phyloP scores from a whole-genome alignment of 2,113 vertebrate species.

The Acrocephalus kingi region DNA sequence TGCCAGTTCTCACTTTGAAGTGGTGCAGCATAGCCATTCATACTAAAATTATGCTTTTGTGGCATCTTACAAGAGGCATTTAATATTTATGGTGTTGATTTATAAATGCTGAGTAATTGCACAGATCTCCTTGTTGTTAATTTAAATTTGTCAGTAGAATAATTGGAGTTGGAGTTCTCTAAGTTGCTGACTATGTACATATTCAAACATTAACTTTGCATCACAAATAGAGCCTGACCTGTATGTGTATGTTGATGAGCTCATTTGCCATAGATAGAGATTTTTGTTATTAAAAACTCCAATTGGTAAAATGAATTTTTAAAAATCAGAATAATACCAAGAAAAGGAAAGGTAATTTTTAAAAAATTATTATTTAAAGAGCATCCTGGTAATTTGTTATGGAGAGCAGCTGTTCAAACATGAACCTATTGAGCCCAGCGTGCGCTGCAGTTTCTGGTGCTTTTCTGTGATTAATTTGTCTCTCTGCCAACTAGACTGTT shows the following conservation, averaged over 20 bases:
- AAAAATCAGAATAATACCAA: background rate
- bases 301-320: background rate
- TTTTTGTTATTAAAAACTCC: background rate
- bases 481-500: conserved; percentile 14
- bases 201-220: background rate
- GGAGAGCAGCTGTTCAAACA: conserved; percentile 42
- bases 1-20: background rate
- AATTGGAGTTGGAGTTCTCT: background rate
- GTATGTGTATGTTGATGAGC: background rate
- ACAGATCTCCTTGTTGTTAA: background rate
- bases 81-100: background rate
- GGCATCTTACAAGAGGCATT: background rate
- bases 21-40: background rate
- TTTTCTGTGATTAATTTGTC: conserved; percentile 44
- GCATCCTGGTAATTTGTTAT: background rate
- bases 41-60: background rate
- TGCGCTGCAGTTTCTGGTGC: background rate
- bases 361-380: background rate
- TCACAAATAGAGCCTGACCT: background rate
- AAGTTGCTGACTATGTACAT: background rate
- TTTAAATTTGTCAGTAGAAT: background rate
- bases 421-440: background rate
- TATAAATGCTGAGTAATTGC: background rate
- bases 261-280: background rate
- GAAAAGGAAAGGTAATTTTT: background rate